Evolutionary conservation across 2,113 vertebrate genomes (phyloP), one percentile per base, ranked within the genome.

Genomic region (Etia nguti): DNA sequence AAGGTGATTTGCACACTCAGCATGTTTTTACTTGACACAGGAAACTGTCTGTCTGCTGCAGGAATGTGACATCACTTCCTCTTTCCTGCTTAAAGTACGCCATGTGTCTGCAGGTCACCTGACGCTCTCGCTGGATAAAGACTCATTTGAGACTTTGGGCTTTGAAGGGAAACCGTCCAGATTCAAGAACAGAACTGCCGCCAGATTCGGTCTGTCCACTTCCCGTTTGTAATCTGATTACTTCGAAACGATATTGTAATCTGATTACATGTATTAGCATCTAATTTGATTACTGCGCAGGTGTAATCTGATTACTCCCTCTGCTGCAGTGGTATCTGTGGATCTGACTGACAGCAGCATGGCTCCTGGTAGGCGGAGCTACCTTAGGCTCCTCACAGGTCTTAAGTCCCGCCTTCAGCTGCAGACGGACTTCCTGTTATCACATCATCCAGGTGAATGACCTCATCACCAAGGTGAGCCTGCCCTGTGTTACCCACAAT

Each of bases 61-160:
- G 22, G 68, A 13, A 38, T 26, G 16, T 77, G 36, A 57, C 65
- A 79, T 79, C 75, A 83, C 52, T 80, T 83, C 81, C 55, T 86
- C 55, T 36, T 60, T 75, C 2, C 22, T 56, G 46, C 13, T 48
- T 48, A 55, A 55, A 22, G 52, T 20, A 11, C 11, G 52, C n/a
- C 7, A 6, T 38, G 20, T 86, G 29, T 70, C n/a, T 83, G 24
- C 88, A 99, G 98, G 98, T 84, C 97, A 95, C 56, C 94, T 99
- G 82, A 95, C 97, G 92, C 92, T 99, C 6, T 99, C 98, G 36
- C 94, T 99, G 91, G 97, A 98, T 90, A 99, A 99, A 92, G 98
- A 99, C 92, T 98, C 98, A 1, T 99, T 98, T 1, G 97, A 99
- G 93, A 92, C 97, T 36, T 95, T 98, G 93, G 98, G 98, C 41